Evolutionary conservation across 1,140 invertebrate species (phyloP), one percentile per base, ranked within the genome.

Genomic region (Acromyrmex charruanus): DNA sequence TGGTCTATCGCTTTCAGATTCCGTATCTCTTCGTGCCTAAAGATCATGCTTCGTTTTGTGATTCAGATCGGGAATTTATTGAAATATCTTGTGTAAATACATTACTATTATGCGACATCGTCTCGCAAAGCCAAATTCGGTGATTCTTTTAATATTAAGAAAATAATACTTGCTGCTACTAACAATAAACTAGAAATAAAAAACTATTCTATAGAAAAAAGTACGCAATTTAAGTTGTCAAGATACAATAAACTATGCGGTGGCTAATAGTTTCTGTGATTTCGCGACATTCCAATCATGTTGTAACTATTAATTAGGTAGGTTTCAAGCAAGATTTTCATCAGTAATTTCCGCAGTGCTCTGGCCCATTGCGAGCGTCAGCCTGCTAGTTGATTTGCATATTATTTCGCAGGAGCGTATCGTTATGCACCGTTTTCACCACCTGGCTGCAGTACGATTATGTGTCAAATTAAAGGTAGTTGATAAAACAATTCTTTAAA

Each of bases 241-340:
- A 28, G 39, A 44, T 31, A 81, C 14, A 39, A n/a, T 0, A 1
- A 35, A 87, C 16, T 77, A 66, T 72, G 68, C 59, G 51, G 51
- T 10, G 51, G 28, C 61, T 69, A 72, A 84, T 58, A 75, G 58
- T 85, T 72, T 93, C 90, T 77, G 85, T 89, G 92, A 91, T 93
- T 93, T 91, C 85, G 51, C 74, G 79, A 90, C 85, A 92, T 93
- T 92, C 89, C 85, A 61, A 88, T 92, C 90, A 87, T 86, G 63
- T 49, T 85, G 85, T 94, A 94, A 94, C 92, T 94, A 93, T 92
- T 94, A 94, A 94, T 93, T 93, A 93, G 91, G 89, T 92, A 92
- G 90, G 92, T 92, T 91, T 90, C 90, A 92, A 92, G 93, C 90
- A 90, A 91, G 92, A 94, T 94, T 93, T 94, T 91, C 92, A 94